Percentiles rank a stretch among this genome's conserved stretches.
Evolutionary conservation across 1,140 invertebrate species (phyloP).

Genomic region (Danaus melanippus): DNA sequence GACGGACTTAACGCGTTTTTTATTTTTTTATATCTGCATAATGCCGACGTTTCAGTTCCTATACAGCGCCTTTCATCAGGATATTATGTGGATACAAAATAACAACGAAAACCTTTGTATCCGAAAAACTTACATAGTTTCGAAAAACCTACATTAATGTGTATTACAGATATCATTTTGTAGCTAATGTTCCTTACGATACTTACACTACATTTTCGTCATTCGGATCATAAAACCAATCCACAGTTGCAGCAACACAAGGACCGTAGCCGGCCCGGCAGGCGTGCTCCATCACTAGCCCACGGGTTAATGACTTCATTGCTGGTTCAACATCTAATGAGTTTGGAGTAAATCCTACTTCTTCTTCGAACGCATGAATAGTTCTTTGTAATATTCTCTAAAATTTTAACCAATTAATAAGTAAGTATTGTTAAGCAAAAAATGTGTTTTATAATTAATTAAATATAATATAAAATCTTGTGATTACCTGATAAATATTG

Average conservation of each 20-base stretch:
- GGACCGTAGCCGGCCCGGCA: conserved; percentile 44
- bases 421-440: too few species aligned
- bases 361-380: conserved; percentile 34
- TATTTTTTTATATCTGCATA: too few species aligned
- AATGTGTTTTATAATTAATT: too few species aligned
- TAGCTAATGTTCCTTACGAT: neutral
- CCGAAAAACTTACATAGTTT: too few species aligned
- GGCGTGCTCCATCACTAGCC: conserved; percentile 58
- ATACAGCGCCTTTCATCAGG: neutral
- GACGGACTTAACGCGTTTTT: too few species aligned
- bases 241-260: conserved; percentile 53
- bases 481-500: neutral
- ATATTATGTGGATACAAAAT: too few species aligned
- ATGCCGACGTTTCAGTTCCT: too few species aligned
- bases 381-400: conserved; percentile 52
- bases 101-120: neutral
- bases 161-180: too few species aligned
- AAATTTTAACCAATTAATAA: neutral
- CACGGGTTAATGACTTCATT: conserved; percentile 44
- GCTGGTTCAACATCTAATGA: conserved; percentile 28
- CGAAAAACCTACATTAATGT: too few species aligned
- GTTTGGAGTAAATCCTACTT: conserved; percentile 43
- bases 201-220: conserved; percentile 41
- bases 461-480: too few species aligned
- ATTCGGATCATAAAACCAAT: conserved; percentile 52